These are phyloP conservation scores for Peromyscus attwateri DNA, from an alignment of 2,797 vertebrate species.

Conservation along the genomic window DNA sequence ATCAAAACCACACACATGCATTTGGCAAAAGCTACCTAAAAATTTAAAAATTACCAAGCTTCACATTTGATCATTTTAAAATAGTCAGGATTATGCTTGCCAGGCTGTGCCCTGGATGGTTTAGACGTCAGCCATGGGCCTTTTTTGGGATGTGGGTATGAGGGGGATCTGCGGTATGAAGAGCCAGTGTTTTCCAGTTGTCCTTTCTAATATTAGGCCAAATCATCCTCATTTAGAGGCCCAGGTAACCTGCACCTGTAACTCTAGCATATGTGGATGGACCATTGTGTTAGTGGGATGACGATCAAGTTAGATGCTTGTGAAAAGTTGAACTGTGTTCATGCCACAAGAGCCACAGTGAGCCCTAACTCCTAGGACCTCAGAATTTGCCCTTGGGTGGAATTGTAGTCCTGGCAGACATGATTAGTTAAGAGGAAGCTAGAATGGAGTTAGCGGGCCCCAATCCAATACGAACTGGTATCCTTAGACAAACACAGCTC, in stretches of 20 bases:
- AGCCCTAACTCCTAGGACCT: neutral
- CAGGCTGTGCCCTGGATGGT: neutral
- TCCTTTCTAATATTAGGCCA: constrained; percentile 35
- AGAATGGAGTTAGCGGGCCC: neutral
- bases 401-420: neutral
- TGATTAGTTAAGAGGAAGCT: neutral
- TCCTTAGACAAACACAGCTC: neutral
- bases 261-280: neutral
- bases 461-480: neutral
- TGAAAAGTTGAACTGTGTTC: neutral
- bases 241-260: neutral
- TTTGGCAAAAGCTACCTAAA: constrained; percentile 73
- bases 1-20: constrained; percentile 76
- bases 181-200: neutral
- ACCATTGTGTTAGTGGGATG: neutral
- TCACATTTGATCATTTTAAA: neutral
- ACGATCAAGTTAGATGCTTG: neutral
- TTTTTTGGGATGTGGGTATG: neutral
- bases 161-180: neutral
- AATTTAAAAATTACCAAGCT: constrained; percentile 60
- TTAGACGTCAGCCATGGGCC: neutral
- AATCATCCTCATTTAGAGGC: neutral
- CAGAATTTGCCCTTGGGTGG: neutral
- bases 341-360: neutral
- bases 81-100: neutral